Evolutionary conservation across 2,888 invertebrate genomes (phyloP), one percentile per base, ranked within the genome.

Genomic region (Drosophila melanosoma): DNA sequence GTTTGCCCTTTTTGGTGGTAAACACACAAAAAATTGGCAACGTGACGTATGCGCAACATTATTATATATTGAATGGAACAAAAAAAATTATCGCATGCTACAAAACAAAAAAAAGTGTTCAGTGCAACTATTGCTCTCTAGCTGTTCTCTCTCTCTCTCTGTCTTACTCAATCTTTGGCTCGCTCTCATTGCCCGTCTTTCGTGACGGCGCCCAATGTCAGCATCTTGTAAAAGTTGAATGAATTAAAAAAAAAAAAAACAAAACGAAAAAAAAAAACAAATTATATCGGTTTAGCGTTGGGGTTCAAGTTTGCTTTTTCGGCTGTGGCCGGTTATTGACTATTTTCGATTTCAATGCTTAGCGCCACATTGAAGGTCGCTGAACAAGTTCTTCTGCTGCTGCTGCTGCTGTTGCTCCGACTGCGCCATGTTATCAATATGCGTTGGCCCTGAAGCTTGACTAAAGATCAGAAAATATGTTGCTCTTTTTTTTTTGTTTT

Each of bases 151-250:
- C 29, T 26, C 20, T 52, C 32, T 33, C 38, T 12, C 40, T 63
- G 33, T 12, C 23, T 26, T 60, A 20, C 40, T 29, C 40, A 40
- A 29, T 40, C 5, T 23, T 17, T 10, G 10, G 33, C 26, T 20
- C 23, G 32, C 45, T 59, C 58, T 20, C 17, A 49, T 26, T 61
- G 10, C 40, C 17, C 56, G 42, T 72, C 49, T 64, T 62, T 77
- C 42, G 59, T 74, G 54, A 45, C 54, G 53, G 45, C 33, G 65
- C 66, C 69, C 82, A 89, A 73, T 87, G 87, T 49, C 89, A 87
- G 62, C 83, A 40, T 70, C 72, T 84, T 88, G 89, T 90, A 86
- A 90, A 86, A 90, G 89, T 90, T 88, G 86, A 85, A 90, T 86
- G 89, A 85, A 86, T 89, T 81, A 70, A 72, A 86, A 72, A 58